Percentiles rank a stretch among this genome's conserved stretches.
Evolutionary conservation across 2,113 vertebrate species (phyloP).

Genomic region (Clarias gariepinus): DNA sequence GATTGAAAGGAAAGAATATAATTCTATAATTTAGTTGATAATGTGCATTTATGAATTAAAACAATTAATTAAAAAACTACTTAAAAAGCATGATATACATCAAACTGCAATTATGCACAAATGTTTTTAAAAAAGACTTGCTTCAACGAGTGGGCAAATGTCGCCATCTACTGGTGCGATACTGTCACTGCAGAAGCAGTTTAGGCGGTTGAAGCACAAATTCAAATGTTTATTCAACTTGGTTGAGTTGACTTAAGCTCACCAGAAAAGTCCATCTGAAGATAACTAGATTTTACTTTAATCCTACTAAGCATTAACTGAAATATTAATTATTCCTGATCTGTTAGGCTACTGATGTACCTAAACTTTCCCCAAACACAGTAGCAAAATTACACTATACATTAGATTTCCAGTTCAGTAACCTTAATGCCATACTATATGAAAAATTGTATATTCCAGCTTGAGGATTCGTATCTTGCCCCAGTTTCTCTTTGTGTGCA

Average conservation of each 20-base stretch:
- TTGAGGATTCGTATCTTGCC: no score
- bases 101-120: background rate
- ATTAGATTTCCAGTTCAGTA: background rate
- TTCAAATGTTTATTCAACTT: background rate
- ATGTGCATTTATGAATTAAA: no score
- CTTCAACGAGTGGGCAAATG: background rate
- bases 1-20: no score
- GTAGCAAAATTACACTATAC: no score
- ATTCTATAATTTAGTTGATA: no score
- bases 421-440: background rate
- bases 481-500: no score
- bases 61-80: background rate
- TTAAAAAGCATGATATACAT: background rate
- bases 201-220: background rate
- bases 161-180: background rate
- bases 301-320: background rate
- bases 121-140: background rate
- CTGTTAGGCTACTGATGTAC: background rate
- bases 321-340: background rate
- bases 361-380: background rate
- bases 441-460: no score
- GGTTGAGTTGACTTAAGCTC: background rate
- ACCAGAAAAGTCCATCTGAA: background rate
- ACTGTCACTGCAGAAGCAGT: background rate
- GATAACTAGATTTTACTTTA: background rate